Base-by-base conservation (phyloP, 2,113 vertebrate genomes). In the Embiotoca jacksoni region DNA sequence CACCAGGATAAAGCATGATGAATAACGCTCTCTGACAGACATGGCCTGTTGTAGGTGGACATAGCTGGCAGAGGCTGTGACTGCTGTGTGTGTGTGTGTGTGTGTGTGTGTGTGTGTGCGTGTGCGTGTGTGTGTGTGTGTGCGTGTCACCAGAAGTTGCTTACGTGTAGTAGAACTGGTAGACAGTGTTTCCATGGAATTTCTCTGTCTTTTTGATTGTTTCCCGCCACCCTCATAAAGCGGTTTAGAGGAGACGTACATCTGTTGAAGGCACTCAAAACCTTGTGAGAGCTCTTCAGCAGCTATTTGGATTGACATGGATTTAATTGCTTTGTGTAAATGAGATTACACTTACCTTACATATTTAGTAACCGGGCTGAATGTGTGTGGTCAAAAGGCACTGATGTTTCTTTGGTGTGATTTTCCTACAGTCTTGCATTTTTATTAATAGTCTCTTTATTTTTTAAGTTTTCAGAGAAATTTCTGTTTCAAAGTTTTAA, bases 11-110 rank as follows among this genome's bases (percentile, higher is more conserved):
- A 88, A 72, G 80, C 76, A 55, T 81, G 85, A 85, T 11, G 88
- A 65, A 35, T 91, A 92, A 91, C 77, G 47, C 57, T 66, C 36
- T 61, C 47, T 90, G 90, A 89, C 90, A 91, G 81, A 89, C 71
- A 33, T 32, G 82, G 84, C 84, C 84, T 85, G 84, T 83, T 85
- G 81, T 80, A 81, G 82, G 77, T 81, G 82, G 84, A 90, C 81
- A 55, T 33, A 75, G 77, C 82, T 90, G 85, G 91, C 72, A 80
- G 64, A 68, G 73, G 50, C 64, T 57, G 36, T 41, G 64, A 50
- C 31, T 63, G 64, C n/a, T 49, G 11, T 52, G 49, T 80, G 53
- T 83, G 47, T 73, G 11, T 76, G 57, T 80, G 76, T 63, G 60
- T 56, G 30, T 52, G 1, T 63, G 36, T 56, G 55, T 44, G 65